Conservation (phyloP, 2,113 vertebrate genomes). For the Nothocercus nigrocapillus region DNA sequence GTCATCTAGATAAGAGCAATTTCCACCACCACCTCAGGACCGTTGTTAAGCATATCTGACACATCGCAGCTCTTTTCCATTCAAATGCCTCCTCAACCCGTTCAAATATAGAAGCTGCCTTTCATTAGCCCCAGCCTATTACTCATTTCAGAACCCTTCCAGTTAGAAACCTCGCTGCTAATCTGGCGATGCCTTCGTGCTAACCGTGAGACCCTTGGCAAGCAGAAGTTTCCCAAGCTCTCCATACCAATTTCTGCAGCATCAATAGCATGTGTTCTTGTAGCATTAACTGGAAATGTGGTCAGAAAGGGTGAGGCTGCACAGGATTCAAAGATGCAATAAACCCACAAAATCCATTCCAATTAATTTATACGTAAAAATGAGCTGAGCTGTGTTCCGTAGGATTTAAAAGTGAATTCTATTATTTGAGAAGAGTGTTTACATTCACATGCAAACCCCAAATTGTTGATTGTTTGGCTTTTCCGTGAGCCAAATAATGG, state of each 20-base stretch:
- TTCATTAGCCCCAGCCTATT: conserved; percentile 33
- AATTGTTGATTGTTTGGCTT: neutral
- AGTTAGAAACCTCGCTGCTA: neutral
- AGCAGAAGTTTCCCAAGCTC: conserved; percentile 16
- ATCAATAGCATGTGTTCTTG: neutral
- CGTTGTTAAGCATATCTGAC: neutral
- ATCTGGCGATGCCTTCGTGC: conserved; percentile 5
- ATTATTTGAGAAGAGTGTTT: neutral
- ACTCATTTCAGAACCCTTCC: conserved; percentile 6
- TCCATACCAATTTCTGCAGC: neutral
- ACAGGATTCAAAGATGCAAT: neutral
- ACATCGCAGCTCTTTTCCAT: conserved; percentile 20
- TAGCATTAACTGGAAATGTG: neutral
- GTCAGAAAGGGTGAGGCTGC: neutral
- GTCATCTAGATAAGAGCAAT: neutral
- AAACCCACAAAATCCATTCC: neutral
- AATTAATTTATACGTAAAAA: neutral
- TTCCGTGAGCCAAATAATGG: neutral
- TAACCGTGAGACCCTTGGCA: neutral
- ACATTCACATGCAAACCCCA: neutral
- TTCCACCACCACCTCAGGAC: conserved; percentile 26
- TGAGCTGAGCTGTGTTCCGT: neutral
- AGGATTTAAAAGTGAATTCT: neutral
- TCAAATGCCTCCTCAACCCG: neutral
- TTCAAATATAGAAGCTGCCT: conserved; percentile 57